A percentile compares a stretch with the other conserved stretches of the same genome.
Conservation (phyloP, 2,888 invertebrate species). For the Leptinotarsa tumamoca region DNA sequence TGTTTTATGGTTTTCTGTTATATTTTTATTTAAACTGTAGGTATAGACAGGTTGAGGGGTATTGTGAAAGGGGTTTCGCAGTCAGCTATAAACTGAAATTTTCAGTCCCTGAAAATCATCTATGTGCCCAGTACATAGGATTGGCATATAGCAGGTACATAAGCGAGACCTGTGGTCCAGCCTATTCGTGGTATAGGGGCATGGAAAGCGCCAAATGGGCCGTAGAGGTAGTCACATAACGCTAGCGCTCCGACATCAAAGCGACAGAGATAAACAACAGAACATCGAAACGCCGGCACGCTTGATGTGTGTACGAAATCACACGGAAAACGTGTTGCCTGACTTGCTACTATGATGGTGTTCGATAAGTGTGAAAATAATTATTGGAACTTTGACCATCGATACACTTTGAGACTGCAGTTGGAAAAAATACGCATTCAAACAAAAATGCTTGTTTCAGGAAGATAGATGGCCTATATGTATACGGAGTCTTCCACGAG, state of each 20-base stretch:
- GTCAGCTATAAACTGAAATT: constrained; percentile 67
- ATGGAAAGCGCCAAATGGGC: constrained; percentile 38
- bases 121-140: constrained; percentile 49
- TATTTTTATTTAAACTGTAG: constrained; percentile 64
- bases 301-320: constrained; percentile 52
- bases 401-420: constrained; percentile 31
- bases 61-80: constrained; percentile 65
- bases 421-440: not conserved
- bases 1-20: constrained; percentile 52
- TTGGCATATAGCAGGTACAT: constrained; percentile 47
- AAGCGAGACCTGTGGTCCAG: constrained; percentile 52
- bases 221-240: constrained; percentile 38
- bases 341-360: constrained; percentile 47
- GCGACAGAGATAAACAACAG: constrained; percentile 46
- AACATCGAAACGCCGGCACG: constrained; percentile 45
- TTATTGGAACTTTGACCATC: constrained; percentile 48
- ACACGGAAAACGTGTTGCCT: constrained; percentile 51
- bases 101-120: constrained; percentile 54
- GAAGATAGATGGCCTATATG: not conserved
- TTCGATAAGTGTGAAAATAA: constrained; percentile 53
- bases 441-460: not conserved
- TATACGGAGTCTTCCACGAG: not conserved
- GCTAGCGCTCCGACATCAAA: constrained; percentile 41
- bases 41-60: constrained; percentile 66
- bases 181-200: constrained; percentile 53